Evolutionary conservation across 2,113 vertebrate genomes (phyloP).

Genomic region (Panthera leo): DNA sequence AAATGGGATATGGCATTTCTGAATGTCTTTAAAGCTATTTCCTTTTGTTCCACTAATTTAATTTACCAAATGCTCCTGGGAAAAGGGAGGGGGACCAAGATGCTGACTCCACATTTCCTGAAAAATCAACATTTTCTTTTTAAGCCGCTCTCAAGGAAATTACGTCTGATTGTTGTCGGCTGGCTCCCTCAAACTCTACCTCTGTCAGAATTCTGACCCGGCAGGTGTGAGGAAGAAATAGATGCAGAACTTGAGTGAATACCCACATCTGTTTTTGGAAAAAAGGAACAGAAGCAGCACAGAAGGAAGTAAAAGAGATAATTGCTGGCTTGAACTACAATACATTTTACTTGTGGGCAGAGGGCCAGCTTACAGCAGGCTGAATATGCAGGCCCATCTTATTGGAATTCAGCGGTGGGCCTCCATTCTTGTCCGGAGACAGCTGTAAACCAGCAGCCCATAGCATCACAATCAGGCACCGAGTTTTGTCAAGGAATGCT

Average conservation of each 20-base stretch:
- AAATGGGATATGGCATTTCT: slow-evolving; percentile 67
- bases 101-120: slow-evolving; percentile 47
- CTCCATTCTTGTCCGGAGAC: slow-evolving; percentile 92
- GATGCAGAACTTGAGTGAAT: slow-evolving; percentile 79
- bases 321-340: slow-evolving; percentile 88
- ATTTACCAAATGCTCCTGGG: slow-evolving; percentile 78
- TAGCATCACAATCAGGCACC: slow-evolving; percentile 95
- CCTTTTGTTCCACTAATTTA: slow-evolving; percentile 79
- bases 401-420: slow-evolving; percentile 97
- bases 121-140: slow-evolving; percentile 66
- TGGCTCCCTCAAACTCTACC: slow-evolving; percentile 60
- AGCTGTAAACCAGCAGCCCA: slow-evolving; percentile 98
- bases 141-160: slow-evolving; percentile 53
- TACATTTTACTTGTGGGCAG: slow-evolving; percentile 90
- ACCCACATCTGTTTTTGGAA: slow-evolving; percentile 84
- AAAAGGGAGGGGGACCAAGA: slow-evolving; percentile 52
- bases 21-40: slow-evolving; percentile 69
- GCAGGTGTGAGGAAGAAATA: slow-evolving; percentile 83
- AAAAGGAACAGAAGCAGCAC: slow-evolving; percentile 86
- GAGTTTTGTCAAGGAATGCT: slow-evolving; percentile 92
- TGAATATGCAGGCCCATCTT: slow-evolving; percentile 89
- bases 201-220: slow-evolving; percentile 70
- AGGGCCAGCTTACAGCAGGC: slow-evolving; percentile 92
- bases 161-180: not conserved
- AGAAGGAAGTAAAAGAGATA: slow-evolving; percentile 86